Evolutionary conservation across 1,140 invertebrate genomes (phyloP).

Genomic region (Brachionus manjavacas): DNA sequence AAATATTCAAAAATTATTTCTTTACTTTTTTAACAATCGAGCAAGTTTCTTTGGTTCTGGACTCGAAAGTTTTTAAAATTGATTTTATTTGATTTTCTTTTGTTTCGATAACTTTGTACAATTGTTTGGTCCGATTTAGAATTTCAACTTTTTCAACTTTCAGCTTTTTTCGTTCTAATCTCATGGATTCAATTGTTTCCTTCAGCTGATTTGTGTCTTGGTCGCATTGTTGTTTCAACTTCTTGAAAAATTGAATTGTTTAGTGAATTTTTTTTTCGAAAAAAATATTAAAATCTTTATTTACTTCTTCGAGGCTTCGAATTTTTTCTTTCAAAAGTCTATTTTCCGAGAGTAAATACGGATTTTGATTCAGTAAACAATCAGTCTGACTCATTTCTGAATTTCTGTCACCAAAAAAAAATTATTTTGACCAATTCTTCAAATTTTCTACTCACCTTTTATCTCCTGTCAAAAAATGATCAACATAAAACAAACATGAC

Average conservation of each 20-base stretch:
- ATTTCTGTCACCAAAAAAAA: neutral
- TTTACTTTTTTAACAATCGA: slow-evolving; percentile 10
- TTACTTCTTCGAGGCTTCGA: neutral
- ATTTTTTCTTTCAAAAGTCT: slow-evolving; percentile 10
- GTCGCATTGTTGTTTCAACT: neutral
- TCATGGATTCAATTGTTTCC: neutral
- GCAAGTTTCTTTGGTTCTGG: neutral
- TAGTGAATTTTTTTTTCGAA: neutral
- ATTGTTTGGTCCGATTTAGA: neutral
- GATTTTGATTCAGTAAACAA: neutral
- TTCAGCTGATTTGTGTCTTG: neutral
- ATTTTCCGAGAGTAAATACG: slow-evolving; percentile 18
- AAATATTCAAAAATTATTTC: neutral
- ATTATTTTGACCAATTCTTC: neutral
- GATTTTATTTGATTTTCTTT: slow-evolving; percentile 36
- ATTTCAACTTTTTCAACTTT: slow-evolving; percentile 30
- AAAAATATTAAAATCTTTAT: neutral
- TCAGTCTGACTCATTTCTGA: neutral
- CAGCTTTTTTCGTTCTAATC: slow-evolving; percentile 3
- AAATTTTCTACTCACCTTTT: neutral
- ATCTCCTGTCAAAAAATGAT: neutral
- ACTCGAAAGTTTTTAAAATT: neutral
- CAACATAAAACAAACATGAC: slow-evolving; percentile 7
- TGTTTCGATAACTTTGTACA: slow-evolving; percentile 19
- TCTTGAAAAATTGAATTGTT: neutral